Conservation (phyloP, 2,797 vertebrate genomes). For the Sebastes matsubarae region DNA sequence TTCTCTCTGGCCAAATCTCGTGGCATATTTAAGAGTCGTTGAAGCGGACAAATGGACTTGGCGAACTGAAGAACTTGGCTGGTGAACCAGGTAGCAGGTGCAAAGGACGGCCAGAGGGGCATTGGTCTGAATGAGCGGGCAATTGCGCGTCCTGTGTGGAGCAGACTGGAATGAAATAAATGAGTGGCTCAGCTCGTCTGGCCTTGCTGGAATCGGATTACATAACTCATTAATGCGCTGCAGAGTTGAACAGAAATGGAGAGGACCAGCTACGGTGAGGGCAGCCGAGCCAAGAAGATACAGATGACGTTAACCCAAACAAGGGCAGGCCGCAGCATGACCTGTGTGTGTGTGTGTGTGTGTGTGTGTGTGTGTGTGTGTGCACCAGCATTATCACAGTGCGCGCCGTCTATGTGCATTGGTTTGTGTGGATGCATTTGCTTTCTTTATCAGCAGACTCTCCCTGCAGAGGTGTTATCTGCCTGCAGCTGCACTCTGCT, state of each 20-base stretch:
- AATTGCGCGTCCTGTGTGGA: conserved; percentile 48
- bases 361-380: neutral
- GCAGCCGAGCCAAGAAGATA: conserved; percentile 8
- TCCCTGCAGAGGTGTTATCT: conserved; percentile 49
- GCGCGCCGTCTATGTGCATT: neutral
- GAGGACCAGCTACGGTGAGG: neutral
- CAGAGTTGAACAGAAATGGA: conserved; percentile 4
- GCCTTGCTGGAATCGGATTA: conserved; percentile 39
- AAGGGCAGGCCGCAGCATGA: conserved; percentile 10
- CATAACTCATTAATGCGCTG: conserved; percentile 44
- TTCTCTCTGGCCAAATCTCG: conserved; percentile 20
- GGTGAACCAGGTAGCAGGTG: conserved; percentile 61
- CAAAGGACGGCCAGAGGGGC: conserved; percentile 44
- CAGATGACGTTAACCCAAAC: conserved; percentile 43
- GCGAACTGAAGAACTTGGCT: conserved; percentile 39
- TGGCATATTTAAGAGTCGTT: conserved; percentile 46
- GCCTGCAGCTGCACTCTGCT: conserved; percentile 37
- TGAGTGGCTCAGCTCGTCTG: conserved; percentile 20
- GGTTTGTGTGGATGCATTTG: conserved; percentile 22
- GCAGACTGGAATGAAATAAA: conserved; percentile 48
- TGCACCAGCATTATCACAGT: neutral
- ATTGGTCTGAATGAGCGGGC: conserved; percentile 54
- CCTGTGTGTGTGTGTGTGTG: neutral
- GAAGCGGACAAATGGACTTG: conserved; percentile 62
- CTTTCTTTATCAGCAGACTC: conserved; percentile 36